Percentiles rank a stretch among this genome's conserved stretches.
Evolutionary conservation across 2,113 vertebrate species (phyloP).

Genomic region (Microcebus ravelobensis): DNA sequence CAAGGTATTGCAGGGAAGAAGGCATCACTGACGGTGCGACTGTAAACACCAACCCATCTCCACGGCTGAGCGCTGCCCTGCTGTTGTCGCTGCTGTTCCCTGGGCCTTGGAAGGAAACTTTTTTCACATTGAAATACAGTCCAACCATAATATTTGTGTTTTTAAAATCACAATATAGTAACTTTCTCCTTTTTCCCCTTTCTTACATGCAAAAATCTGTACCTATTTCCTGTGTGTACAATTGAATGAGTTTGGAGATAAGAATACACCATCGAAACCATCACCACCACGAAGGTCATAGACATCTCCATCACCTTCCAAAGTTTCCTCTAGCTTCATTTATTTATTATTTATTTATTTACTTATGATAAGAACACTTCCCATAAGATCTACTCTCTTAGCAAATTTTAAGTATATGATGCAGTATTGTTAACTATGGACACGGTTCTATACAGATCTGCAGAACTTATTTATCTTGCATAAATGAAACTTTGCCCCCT

Average conservation of each 20-base stretch:
- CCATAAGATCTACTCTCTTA: background rate
- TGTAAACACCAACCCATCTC: background rate
- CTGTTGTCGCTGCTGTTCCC: background rate
- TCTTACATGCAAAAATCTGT: background rate
- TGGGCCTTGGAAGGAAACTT: background rate
- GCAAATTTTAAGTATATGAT: background rate
- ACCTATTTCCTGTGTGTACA: background rate
- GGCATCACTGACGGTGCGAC: background rate
- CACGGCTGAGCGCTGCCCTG: background rate
- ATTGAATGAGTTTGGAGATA: background rate
- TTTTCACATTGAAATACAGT: background rate
- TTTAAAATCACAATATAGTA: background rate
- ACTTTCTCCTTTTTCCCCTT: background rate
- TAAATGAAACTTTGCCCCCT: background rate
- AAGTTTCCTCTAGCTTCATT: background rate
- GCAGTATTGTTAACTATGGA: background rate
- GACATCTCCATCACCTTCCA: background rate
- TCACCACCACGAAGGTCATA: background rate
- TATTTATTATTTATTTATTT: background rate
- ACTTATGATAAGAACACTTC: background rate
- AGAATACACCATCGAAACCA: background rate
- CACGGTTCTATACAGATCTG: background rate
- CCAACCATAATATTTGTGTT: background rate
- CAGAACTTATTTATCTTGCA: background rate
- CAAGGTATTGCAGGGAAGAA: background rate